These are phyloP conservation scores for Sinodicranocentrus sp. DNA, from an alignment of 2,888 invertebrate species.

Conservation along the genomic window DNA sequence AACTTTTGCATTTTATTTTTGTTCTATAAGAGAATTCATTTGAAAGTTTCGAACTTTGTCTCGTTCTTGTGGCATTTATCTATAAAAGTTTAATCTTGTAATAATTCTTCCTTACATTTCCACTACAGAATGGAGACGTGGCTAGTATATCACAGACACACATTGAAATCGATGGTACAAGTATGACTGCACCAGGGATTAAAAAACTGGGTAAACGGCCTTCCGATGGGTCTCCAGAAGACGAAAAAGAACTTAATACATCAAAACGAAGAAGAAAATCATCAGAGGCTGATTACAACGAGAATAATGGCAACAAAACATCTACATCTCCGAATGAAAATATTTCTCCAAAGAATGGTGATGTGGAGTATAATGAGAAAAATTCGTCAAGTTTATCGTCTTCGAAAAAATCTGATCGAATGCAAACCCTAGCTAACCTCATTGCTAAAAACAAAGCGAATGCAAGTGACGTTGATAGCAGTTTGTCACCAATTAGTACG, in stretches of 20 bases:
- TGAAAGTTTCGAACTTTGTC: too few relatives aligned
- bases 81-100: too few relatives aligned
- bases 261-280: slow-evolving; percentile 26
- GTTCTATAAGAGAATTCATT: too few relatives aligned
- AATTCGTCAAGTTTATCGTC: not conserved
- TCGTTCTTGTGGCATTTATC: too few relatives aligned
- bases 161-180: not conserved
- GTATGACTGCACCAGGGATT: not conserved
- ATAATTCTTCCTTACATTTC: too few relatives aligned
- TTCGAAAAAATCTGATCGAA: slow-evolving; percentile 15
- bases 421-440: slow-evolving; percentile 42
- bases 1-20: not conserved
- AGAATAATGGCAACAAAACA: slow-evolving; percentile 5
- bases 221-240: slow-evolving; percentile 51
- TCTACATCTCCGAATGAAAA: slow-evolving; percentile 27
- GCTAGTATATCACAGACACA: not conserved
- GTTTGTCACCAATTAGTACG: slow-evolving; percentile 31
- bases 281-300: not conserved
- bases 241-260: not conserved
- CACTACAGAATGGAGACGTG: not conserved
- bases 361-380: not conserved
- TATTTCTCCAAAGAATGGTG: not conserved
- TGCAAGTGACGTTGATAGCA: not conserved
- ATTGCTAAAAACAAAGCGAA: slow-evolving; percentile 30
- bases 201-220: slow-evolving; percentile 47